Conservation (phyloP, 1,140 invertebrate species). For the Daktulosphaira vitifoliae region DNA sequence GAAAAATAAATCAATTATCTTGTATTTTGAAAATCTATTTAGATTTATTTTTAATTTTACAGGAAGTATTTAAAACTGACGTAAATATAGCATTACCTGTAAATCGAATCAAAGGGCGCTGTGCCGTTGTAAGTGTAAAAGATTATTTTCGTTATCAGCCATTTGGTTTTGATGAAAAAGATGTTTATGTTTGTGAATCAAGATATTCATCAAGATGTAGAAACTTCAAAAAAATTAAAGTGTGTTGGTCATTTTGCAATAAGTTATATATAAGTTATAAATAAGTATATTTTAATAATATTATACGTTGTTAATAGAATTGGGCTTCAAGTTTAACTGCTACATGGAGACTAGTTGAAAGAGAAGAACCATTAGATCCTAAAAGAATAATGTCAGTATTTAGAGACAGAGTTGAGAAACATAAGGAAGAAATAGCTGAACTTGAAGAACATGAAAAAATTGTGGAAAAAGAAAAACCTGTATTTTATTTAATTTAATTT, state of each 20-base stretch:
- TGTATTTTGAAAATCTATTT: no score
- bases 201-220: constrained; percentile 77
- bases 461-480: constrained; percentile 67
- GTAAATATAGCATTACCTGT: constrained; percentile 72
- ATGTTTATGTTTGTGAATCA: constrained; percentile 95
- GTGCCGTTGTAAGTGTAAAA: constrained; percentile 88
- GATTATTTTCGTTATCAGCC: constrained; percentile 89
- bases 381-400: constrained; percentile 88
- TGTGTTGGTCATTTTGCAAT: not conserved
- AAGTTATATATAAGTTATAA: no score
- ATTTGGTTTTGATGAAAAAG: constrained; percentile 80
- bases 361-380: constrained; percentile 67
- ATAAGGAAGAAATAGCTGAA: constrained; percentile 81
- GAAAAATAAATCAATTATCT: no score
- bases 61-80: constrained; percentile 94
- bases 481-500: not conserved
- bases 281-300: no score
- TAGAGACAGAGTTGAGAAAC: constrained; percentile 78
- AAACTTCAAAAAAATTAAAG: constrained; percentile 80
- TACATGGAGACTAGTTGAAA: constrained; percentile 53
- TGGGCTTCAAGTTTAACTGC: constrained; percentile 65
- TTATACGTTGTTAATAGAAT: constrained; percentile 41
- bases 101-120: constrained; percentile 81
- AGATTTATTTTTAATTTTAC: constrained; percentile 39
- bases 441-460: constrained; percentile 70